Base-by-base conservation (phyloP, 2,113 vertebrate genomes). In the Oenanthe melanoleuca region DNA sequence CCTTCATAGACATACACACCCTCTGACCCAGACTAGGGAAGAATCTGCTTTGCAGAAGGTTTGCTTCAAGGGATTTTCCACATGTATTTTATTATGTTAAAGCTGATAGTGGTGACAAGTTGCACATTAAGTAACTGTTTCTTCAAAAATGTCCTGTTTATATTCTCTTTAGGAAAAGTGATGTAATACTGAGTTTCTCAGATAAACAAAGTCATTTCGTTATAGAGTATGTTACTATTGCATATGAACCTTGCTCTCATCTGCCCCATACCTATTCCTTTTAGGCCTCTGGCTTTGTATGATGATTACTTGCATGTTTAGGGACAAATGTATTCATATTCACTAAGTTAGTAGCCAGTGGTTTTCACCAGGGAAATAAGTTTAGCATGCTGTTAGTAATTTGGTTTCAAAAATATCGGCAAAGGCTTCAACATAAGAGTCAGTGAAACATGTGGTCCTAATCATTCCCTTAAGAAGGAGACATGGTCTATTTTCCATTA, bases 401-500 rank as follows among this genome's bases (percentile, higher is more conserved):
- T 94, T 96, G 80, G 94, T 96, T 96, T 96, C 88, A 64, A 96
- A 96, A 96, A 97, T 91, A 96, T 71, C 82, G 33, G 86, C 88
- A 83, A 92, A 96, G 81, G 85, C 89, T 85, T 97, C 93, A 73
- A 79, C 82, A 22, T 95, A 90, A 95, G 95, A 97, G 96, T 97
- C 87, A 96, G 87, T 71, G 72, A 83, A 97, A 98, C 98, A 98
- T 97, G 97, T 98, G 98, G 97, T 97, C 96, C 93, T 98, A 61
- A 98, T 97, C 96, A 96, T 93, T 93, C 93, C 74, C 94, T 95
- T 96, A 94, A 97, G 95, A 89, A 97, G 97, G 97, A 98, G 96
- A 97, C 95, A 97, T 96, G 97, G 97, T 97, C 95, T 97, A 98
- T 98, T 98, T 98, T 98, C 96, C 95, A 95, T 97, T 97, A 97